These are phyloP conservation scores for Vanessa cardui DNA, from an alignment of 2,888 invertebrate species.

Conservation along the genomic window DNA sequence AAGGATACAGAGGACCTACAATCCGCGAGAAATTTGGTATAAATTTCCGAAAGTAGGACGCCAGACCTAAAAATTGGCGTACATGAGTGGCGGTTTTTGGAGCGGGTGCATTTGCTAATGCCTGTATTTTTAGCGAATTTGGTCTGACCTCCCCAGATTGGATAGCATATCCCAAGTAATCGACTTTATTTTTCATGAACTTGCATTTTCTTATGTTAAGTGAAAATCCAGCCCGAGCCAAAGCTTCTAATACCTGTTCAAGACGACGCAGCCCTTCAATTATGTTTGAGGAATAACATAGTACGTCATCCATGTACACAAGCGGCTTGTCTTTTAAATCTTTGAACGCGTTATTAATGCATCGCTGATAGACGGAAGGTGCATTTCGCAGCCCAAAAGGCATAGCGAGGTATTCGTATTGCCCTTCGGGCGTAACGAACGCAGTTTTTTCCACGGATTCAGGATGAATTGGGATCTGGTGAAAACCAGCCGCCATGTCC, in stretches of 20 bases:
- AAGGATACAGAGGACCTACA: conserved; percentile 11
- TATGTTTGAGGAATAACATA: not conserved
- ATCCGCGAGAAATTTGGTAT: conserved; percentile 27
- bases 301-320: not conserved
- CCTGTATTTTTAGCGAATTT: not conserved
- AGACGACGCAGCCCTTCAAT: not conserved
- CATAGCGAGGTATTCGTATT: conserved; percentile 19
- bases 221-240: not conserved
- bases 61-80: conserved; percentile 33
- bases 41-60: conserved; percentile 36
- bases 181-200: not conserved
- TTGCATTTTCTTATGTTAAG: not conserved
- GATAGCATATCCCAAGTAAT: not conserved
- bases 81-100: conserved; percentile 24
- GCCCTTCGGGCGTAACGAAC: conserved; percentile 15
- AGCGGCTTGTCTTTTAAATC: not conserved
- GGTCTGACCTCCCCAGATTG: not conserved
- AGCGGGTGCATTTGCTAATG: conserved; percentile 11
- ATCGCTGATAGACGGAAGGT: not conserved
- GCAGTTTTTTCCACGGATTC: conserved; percentile 6
- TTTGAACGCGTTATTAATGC: not conserved
- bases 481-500: not conserved
- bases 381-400: conserved; percentile 13
- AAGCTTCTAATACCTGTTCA: not conserved
- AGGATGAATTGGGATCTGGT: not conserved